A percentile compares a stretch with the other conserved stretches of the same genome.
Evolutionary conservation across 2,888 invertebrate genomes (phyloP).

Genomic region (Tenthredo livida): DNA sequence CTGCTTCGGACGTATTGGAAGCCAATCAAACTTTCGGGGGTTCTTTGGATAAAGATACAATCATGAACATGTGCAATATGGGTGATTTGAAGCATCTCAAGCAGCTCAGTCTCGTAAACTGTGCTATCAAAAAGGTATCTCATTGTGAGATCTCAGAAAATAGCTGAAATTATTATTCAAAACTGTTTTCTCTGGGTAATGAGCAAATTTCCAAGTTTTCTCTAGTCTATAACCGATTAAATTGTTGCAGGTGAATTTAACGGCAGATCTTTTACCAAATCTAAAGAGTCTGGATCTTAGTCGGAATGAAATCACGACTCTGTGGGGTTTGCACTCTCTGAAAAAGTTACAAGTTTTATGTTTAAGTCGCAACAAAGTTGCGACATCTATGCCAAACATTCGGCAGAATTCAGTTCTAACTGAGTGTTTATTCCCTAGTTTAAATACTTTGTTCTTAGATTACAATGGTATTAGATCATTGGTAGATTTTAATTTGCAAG

Average conservation of each 20-base stretch:
- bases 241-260: conserved; percentile 59
- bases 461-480: conserved; percentile 62
- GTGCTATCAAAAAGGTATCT: conserved; percentile 62
- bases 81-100: conserved; percentile 58
- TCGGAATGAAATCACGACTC: conserved; percentile 60
- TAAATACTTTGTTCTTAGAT: conserved; percentile 62
- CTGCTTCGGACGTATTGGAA: conserved; percentile 55
- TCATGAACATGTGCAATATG: conserved; percentile 56
- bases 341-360: conserved; percentile 62
- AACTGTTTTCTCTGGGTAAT: background rate
- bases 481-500: conserved; percentile 52
- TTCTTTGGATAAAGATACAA: conserved; percentile 59
- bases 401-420: background rate
- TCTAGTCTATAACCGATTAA: background rate
- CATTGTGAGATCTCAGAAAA: background rate
- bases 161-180: background rate
- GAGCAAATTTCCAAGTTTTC: background rate
- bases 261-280: conserved; percentile 58
- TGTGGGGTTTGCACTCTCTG: conserved; percentile 61
- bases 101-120: conserved; percentile 61
- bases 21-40: conserved; percentile 58
- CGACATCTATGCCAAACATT: conserved; percentile 43
- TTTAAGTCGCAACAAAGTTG: conserved; percentile 63
- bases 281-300: conserved; percentile 66
- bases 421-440: conserved; percentile 56